Evolutionary conservation across 2,113 vertebrate genomes (phyloP).

Genomic region (Antennarius striatus): DNA sequence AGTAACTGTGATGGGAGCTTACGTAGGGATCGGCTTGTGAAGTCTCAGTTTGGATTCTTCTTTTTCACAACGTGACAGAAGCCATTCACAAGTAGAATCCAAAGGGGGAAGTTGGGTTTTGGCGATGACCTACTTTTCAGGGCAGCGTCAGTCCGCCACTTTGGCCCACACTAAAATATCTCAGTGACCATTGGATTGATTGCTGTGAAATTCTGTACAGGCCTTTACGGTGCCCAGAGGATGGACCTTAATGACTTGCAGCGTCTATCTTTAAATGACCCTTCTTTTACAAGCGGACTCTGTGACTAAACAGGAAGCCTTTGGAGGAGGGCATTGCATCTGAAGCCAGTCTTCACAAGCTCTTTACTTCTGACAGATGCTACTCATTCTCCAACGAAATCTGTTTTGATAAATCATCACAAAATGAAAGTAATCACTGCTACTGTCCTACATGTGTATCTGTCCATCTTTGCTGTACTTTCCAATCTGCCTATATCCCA

Average conservation of each 20-base stretch:
- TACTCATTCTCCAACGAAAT: constrained; percentile 13
- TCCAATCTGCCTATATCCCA: constrained; percentile 11
- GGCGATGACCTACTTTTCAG: background rate
- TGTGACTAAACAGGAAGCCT: background rate
- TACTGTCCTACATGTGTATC: constrained; percentile 32
- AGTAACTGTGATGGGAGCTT: constrained; percentile 31
- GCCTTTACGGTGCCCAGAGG: background rate
- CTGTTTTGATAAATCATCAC: constrained; percentile 3
- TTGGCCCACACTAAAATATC: background rate
- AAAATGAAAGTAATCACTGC: constrained; percentile 14
- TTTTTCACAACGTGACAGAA: background rate
- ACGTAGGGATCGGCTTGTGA: constrained; percentile 11
- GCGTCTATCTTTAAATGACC: background rate
- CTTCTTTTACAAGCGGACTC: background rate
- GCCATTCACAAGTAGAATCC: background rate
- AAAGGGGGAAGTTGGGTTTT: background rate
- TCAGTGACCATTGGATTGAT: background rate
- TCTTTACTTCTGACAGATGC: background rate
- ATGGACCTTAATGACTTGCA: background rate
- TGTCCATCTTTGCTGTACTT: constrained; percentile 35
- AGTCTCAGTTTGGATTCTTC: background rate
- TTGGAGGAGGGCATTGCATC: background rate
- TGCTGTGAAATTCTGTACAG: background rate
- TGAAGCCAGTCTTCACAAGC: background rate
- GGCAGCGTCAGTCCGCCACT: background rate